Percentiles rank a stretch among this genome's conserved stretches.
phyloP scores from a whole-genome alignment of 2,113 vertebrate species.

The Apteryx mantelli region DNA sequence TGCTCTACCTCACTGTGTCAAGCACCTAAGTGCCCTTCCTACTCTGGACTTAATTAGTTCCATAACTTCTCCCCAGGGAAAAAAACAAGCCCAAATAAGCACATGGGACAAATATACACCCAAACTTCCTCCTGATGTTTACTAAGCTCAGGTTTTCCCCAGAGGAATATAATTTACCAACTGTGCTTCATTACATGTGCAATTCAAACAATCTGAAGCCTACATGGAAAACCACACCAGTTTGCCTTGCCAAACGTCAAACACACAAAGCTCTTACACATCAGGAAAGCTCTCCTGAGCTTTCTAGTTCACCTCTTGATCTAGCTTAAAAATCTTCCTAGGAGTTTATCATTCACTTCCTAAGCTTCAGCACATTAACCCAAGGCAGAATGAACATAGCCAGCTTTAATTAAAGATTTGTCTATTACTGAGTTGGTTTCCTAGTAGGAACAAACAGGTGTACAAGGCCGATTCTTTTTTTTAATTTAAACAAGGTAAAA shows the following conservation, averaged over 20 bases:
- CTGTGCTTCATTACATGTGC: neutral
- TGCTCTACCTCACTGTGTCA: neutral
- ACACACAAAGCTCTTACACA: neutral
- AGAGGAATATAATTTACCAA: neutral
- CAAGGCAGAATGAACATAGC: neutral
- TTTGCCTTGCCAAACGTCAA: neutral
- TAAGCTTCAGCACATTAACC: slow-evolving; percentile 34
- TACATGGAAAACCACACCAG: neutral
- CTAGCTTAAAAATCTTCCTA: neutral
- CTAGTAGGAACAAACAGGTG: neutral
- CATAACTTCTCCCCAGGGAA: slow-evolving; percentile 18
- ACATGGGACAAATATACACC: neutral
- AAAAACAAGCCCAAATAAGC: neutral
- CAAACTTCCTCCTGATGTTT: neutral
- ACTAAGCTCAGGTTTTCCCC: neutral
- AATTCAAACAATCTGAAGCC: slow-evolving; percentile 2
- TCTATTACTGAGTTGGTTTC: neutral
- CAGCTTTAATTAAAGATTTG: slow-evolving; percentile 14
- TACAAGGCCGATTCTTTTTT: neutral
- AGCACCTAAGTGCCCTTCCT: neutral
- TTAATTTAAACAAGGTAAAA: neutral
- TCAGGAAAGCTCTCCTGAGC: neutral
- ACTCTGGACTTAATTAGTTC: slow-evolving; percentile 17
- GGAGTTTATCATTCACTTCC: neutral
- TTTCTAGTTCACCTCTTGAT: slow-evolving; percentile 23